Base-by-base conservation (phyloP, 2,797 vertebrate genomes). In the Ictinia mississippiensis region DNA sequence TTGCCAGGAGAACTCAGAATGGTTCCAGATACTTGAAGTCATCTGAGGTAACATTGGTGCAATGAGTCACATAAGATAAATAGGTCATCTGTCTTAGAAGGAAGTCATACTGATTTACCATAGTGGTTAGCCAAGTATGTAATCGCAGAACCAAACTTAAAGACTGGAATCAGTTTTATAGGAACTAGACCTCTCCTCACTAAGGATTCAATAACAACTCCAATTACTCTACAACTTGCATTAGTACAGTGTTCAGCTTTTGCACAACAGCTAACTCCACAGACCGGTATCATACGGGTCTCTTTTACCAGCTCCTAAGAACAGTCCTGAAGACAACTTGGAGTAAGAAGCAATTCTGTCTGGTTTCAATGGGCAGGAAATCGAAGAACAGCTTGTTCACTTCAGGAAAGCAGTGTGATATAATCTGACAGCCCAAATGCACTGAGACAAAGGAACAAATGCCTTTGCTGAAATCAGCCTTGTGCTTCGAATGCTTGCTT, bases 301-400 rank as follows among this genome's bases (percentile, higher is more conserved):
- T 87, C 71, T 55, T n/a, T 47, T n/a, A 84, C 26, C 21, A 92
- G 44, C 28, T 68, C 31, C 44, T 74, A 23, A 91, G 82, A 94
- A 91, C 89, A 3, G 7, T 47, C 71, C 63, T 66, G 31, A 84
- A 94, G 78, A 83, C 23, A 91, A 44, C n/a, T 73, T 73, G 28
- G 59, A 89, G 50, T 35, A 89, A 90, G 45, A 52, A 92, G 18
- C 22, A 92, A 66, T 77, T 78, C 70, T 73, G 82, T 70, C 67
- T 74, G 50, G 47, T 93, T 96, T 96, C 89, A 87, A 67, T 29
- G 56, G 74, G 87, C 95, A 95, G 37, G 31, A 80, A 89, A 56
- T 87, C 82, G 83, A 92, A 83, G 12, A 96, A 71, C 94, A 96
- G 89, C 55, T 77, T 87, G 78, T 62, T 87, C 59, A 71, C 55